These are phyloP conservation scores for Agrilus mali DNA, from an alignment of 2,888 invertebrate genomes.

Conservation along the genomic window DNA sequence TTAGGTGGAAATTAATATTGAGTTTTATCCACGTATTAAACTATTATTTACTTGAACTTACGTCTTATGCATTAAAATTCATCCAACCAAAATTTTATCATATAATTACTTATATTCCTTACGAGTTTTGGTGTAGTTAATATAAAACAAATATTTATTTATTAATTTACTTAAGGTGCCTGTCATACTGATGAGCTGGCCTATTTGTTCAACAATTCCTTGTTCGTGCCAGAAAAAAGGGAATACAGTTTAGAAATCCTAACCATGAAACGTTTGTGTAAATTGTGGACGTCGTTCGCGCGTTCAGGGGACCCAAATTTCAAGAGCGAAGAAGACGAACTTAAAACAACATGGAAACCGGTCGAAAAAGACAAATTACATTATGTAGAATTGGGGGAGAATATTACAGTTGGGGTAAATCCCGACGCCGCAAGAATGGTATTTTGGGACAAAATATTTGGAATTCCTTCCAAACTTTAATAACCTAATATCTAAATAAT, in stretches of 20 bases:
- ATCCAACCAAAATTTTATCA: no score
- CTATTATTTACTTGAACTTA: no score
- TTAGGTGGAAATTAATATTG: no score
- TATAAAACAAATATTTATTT: no score
- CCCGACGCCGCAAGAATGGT: conserved; percentile 19
- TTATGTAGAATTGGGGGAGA: conserved; percentile 20
- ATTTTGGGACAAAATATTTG: conserved; percentile 17
- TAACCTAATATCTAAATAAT: no score
- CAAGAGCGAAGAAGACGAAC: conserved; percentile 2
- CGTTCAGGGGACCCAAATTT: conserved; percentile 17
- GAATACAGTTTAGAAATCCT: conserved; percentile 13
- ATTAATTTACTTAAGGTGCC: conserved; percentile 13
- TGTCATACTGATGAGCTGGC: conserved; percentile 21
- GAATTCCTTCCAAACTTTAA: not conserved
- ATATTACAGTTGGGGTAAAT: conserved; percentile 14
- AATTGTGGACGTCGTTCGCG: conserved; percentile 21
- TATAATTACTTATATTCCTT: no score
- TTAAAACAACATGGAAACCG: conserved; percentile 19
- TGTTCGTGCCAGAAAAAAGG: conserved; percentile 9
- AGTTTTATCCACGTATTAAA: no score
- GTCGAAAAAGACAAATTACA: conserved; percentile 14
- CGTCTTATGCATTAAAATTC: no score
- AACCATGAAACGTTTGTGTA: conserved; percentile 14
- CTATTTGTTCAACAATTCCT: conserved; percentile 17
- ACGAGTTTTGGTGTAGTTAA: no score